Base-by-base conservation (phyloP, 2,113 vertebrate genomes). In the Paratilapia polleni region DNA sequence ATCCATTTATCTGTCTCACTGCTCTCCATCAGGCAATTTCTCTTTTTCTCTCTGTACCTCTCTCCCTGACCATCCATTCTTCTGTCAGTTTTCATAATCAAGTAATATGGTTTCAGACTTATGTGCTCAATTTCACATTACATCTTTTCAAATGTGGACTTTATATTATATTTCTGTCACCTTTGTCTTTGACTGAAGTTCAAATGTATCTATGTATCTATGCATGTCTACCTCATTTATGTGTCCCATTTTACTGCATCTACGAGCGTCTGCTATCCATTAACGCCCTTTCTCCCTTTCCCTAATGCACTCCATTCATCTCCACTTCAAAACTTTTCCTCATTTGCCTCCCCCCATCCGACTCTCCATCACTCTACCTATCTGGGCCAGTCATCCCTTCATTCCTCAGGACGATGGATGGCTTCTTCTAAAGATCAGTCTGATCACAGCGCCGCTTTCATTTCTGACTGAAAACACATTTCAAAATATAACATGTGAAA, bases 331-430 rank as follows among this genome's bases (percentile, higher is more conserved):
- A 89, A 91, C 81, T 57, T 84, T 68, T 59, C 58, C 74, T 43
- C 66, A 80, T 83, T 92, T 88, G 77, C 85, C 64, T 81, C 43
- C 73, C 59, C 82, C 80, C 57, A 74, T 87, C 85, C 62, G 88
- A 81, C 60, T 89, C 87, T 52, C 62, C 80, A 74, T 89, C 85
- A 83, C 47, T 81, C 63, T 63, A 62, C 82, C 76, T 91, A 91
- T 92, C 82, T 81, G 76, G 24, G 52, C 68, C 78, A 59, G 63
- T 81, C 84, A 82, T 86, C 62, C 82, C 80, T 77, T 86, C 85
- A 87, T 91, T 92, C 83, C 79, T 84, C 77, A 58, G 73, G 61
- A 86, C 86, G 88, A 91, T 89, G 87, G 86, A 93, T 92, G 87
- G 81, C 76, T 88, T 90, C 81, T 83, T 86, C 87, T 41, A 38